Evolutionary conservation across 2,888 invertebrate species (phyloP).

Genomic region (Syrphus vitripennis): DNA sequence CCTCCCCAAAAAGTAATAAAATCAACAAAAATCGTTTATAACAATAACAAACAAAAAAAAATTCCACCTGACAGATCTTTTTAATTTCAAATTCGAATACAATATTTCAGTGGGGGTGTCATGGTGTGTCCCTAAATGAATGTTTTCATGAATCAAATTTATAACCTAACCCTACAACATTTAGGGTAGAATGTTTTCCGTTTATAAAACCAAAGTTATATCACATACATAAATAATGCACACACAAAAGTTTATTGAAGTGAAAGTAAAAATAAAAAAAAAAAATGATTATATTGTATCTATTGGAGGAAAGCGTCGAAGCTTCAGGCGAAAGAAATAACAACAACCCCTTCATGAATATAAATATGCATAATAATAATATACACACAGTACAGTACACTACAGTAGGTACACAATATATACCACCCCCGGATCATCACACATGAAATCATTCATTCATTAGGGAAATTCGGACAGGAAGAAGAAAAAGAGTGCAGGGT

Average conservation of each 20-base stretch:
- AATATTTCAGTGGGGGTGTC: conserved; percentile 12
- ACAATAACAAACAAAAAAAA: conserved; percentile 40
- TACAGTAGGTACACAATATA: background rate
- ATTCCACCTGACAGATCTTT: conserved; percentile 64
- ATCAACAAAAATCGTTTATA: background rate
- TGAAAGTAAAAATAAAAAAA: conserved; percentile 37
- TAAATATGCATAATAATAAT: conserved; percentile 15
- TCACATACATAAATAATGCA: conserved; percentile 62
- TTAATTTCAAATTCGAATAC: conserved; percentile 60
- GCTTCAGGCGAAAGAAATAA: conserved; percentile 1
- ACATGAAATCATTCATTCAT: conserved; percentile 48
- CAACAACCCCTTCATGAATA: conserved; percentile 53
- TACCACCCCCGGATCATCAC: background rate
- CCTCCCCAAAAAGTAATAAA: background rate
- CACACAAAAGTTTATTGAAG: conserved; percentile 62
- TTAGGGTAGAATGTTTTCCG: background rate
- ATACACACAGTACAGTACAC: background rate
- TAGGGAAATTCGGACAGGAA: conserved; percentile 11
- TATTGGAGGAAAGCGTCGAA: background rate
- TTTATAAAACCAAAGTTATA: conserved; percentile 28
- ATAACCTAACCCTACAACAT: too few relatives aligned
- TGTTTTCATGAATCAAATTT: background rate
- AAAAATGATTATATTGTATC: background rate
- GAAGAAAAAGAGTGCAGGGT: background rate
- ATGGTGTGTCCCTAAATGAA: background rate